Conservation (phyloP, 2,888 invertebrate species). For the Apodemia hepburni region DNA sequence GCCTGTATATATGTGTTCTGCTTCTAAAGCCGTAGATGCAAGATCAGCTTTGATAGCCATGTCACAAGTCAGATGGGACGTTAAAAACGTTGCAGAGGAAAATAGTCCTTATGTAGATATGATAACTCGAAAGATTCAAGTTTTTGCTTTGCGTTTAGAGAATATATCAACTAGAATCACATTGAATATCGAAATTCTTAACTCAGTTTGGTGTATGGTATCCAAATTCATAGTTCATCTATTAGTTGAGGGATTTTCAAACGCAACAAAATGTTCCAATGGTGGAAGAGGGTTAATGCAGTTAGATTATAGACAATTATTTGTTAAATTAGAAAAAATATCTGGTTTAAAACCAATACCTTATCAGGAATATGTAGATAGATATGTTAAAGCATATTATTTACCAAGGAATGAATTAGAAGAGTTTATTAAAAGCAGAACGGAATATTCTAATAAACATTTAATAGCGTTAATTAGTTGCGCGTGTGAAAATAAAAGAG, state of each 20-base stretch:
- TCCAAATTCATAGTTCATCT: conserved; percentile 92
- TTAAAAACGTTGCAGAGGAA: conserved; percentile 96
- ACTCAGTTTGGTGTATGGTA: conserved; percentile 92
- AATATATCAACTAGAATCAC: conserved; percentile 85
- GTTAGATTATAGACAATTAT: conserved; percentile 96
- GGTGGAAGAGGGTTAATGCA: conserved; percentile 99
- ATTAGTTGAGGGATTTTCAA: conserved; percentile 96
- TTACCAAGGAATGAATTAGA: conserved; percentile 93
- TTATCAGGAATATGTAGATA: conserved; percentile 94
- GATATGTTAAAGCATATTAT: conserved; percentile 98
- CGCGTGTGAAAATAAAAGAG: conserved; percentile 93
- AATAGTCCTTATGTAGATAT: conserved; percentile 94
- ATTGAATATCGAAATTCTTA: conserved; percentile 84
- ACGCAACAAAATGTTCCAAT: conserved; percentile 95
- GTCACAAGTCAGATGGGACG: conserved; percentile 96
- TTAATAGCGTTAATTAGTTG: conserved; percentile 90
- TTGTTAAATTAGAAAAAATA: conserved; percentile 93
- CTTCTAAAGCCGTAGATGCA: conserved; percentile 89
- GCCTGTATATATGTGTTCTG: conserved; percentile 93
- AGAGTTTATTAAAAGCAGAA: conserved; percentile 92
- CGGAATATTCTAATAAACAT: conserved; percentile 94
- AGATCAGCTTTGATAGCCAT: conserved; percentile 89
- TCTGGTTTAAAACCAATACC: conserved; percentile 92
- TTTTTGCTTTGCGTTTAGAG: conserved; percentile 88
- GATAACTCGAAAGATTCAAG: conserved; percentile 86